These are phyloP conservation scores for Alentia gelatinosa DNA, from an alignment of 2,888 invertebrate genomes.

Conservation along the genomic window DNA sequence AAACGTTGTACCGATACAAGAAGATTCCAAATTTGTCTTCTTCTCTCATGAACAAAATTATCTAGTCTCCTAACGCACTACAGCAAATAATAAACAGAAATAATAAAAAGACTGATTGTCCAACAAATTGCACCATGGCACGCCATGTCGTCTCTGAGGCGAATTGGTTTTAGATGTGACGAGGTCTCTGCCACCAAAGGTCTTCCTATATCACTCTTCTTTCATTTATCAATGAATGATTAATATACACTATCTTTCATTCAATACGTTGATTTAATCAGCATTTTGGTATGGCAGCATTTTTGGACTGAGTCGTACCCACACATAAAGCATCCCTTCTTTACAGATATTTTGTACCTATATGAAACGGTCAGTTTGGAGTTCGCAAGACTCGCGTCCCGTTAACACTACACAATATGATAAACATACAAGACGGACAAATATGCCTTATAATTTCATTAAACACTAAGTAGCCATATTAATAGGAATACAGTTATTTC, in stretches of 20 bases:
- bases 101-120: slow-evolving; percentile 46
- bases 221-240: neutral
- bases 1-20: neutral
- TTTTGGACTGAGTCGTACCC: neutral
- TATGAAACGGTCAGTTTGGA: too few relatives aligned
- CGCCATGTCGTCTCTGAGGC: neutral
- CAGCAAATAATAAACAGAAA: slow-evolving; percentile 17
- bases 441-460: slow-evolving; percentile 16
- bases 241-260: neutral
- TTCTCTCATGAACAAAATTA: neutral
- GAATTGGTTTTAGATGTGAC: neutral
- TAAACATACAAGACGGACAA: slow-evolving; percentile 30
- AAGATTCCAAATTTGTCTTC: neutral
- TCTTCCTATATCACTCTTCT: neutral
- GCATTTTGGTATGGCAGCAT: neutral
- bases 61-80: neutral
- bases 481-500: slow-evolving; percentile 15
- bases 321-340: neutral
- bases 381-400: neutral
- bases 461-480: slow-evolving; percentile 42
- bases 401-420: neutral
- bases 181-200: neutral
- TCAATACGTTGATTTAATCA: neutral
- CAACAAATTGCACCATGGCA: slow-evolving; percentile 25
- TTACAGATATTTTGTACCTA: neutral